A percentile compares a stretch with the other conserved stretches of the same genome.
Evolutionary conservation across 2,888 invertebrate genomes (phyloP).

Genomic region (Leucania comma): DNA sequence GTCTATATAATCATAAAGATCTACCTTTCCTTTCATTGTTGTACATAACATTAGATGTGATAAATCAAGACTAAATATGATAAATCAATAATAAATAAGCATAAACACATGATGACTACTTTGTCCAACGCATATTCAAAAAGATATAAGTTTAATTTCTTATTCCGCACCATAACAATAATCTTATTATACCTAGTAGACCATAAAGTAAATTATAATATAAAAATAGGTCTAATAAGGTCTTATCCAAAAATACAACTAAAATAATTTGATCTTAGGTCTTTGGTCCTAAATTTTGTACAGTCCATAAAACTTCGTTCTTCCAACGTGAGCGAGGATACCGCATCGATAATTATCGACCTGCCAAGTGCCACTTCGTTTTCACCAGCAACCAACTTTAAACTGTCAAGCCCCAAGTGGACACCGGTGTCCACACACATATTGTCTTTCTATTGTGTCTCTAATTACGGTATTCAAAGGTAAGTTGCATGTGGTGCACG

Average conservation of each 20-base stretch:
- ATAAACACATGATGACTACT: neutral
- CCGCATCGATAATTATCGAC: neutral
- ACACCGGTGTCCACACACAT: too few relatives aligned
- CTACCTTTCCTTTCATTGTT: slow-evolving; percentile 31
- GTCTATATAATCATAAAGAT: slow-evolving; percentile 13
- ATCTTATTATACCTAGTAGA: slow-evolving; percentile 15
- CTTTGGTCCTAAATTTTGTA: slow-evolving; percentile 41
- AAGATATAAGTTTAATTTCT: neutral
- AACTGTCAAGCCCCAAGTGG: too few relatives aligned
- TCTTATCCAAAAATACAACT: slow-evolving; percentile 10
- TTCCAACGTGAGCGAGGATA: neutral
- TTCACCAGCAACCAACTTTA: too few relatives aligned
- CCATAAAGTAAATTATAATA: slow-evolving; percentile 22
- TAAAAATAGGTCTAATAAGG: neutral
- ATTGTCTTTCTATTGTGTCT: too few relatives aligned
- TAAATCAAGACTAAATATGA: slow-evolving; percentile 10
- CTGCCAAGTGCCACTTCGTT: neutral
- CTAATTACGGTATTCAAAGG: too few relatives aligned
- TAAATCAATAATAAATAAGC: slow-evolving; percentile 5
- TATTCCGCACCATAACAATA: slow-evolving; percentile 11
- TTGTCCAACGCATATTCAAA: slow-evolving; percentile 7
- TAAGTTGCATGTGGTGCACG: too few relatives aligned
- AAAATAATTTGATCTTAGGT: slow-evolving; percentile 45
- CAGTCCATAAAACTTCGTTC: slow-evolving; percentile 15
- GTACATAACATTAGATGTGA: slow-evolving; percentile 12